Base-by-base conservation (phyloP, 2,113 vertebrate species). In the Peromyscus maniculatus region DNA sequence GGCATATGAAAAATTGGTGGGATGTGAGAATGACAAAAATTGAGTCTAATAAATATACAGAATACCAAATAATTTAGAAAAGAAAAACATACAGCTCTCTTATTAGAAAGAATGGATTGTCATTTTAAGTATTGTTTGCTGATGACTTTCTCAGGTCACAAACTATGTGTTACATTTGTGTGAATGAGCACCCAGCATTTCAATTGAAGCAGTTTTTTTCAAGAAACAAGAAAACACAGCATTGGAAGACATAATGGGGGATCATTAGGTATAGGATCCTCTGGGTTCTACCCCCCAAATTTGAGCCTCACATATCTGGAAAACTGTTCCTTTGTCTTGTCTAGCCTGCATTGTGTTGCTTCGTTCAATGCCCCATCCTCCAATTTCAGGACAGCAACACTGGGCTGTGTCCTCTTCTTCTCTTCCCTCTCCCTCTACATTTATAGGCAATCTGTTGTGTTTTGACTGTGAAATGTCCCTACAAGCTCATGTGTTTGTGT, bases 341-440 rank as follows among this genome's bases (percentile, higher is more conserved):
- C 16, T 22, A 7, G 17, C 10, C 17, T 67, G 26, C 10, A 33
- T 7, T 12, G 28, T 6, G 4, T 33, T 67, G 28, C 22, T 67
- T 84, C 33, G 2, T 22, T 33, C 28, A 33, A 7, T 1, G 9
- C 5, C 16, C 0, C 1, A 33, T 67, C 16, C 17, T 4, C 28
- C 39, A 87, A 4, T 31, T 11, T 49, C 43, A 49, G 28, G 10
- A 33, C 1, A 3, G 17, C 8, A 11, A 6, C 39, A 49, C 28
- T 46, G 28, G 0, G 5, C 19, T 33, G 2, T 49, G 28, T 46
- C 1, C 16, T 87, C 28, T 36, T 26, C 8, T 31, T 67, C 62
- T 67, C 28, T 67, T 21, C 46, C 16, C 78, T 31, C 16, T 36
- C 49, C 7, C 8, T 80, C 49, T 55, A 33, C 17, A 49, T 33